Evolutionary conservation across 2,888 invertebrate species (phyloP).

Genomic region (Dasysyrphus tricinctus): DNA sequence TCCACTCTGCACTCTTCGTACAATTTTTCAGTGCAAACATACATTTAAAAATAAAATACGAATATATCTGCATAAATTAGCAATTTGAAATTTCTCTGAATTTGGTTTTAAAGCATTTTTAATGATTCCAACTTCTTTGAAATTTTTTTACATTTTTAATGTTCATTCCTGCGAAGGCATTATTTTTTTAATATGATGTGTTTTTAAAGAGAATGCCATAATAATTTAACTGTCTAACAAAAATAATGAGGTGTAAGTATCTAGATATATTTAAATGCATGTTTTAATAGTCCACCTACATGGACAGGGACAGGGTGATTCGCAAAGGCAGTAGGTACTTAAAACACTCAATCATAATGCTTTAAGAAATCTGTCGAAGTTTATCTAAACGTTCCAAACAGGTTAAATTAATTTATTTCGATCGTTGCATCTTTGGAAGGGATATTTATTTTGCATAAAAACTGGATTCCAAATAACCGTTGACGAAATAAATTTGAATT

Average conservation of each 20-base stretch:
- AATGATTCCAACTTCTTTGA: not conserved
- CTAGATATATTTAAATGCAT: too few relatives aligned
- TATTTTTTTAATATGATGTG: not conserved
- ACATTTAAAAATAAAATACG: not conserved
- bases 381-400: too few relatives aligned
- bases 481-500: too few relatives aligned
- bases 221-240: not conserved
- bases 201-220: not conserved
- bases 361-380: too few relatives aligned
- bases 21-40: not conserved
- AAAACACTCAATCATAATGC: too few relatives aligned
- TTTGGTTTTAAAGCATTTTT: constrained; percentile 4
- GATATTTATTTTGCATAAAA: too few relatives aligned
- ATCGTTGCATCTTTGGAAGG: too few relatives aligned
- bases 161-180: not conserved
- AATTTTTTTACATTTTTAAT: not conserved
- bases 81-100: constrained; percentile 3
- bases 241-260: not conserved
- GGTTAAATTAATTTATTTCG: too few relatives aligned
- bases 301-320: too few relatives aligned
- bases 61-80: constrained; percentile 28
- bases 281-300: too few relatives aligned
- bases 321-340: too few relatives aligned
- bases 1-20: not conserved
- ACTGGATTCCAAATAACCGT: too few relatives aligned